These are phyloP conservation scores for Schizopygopsis pylzovi DNA, from an alignment of 2,797 vertebrate species.

Conservation along the genomic window DNA sequence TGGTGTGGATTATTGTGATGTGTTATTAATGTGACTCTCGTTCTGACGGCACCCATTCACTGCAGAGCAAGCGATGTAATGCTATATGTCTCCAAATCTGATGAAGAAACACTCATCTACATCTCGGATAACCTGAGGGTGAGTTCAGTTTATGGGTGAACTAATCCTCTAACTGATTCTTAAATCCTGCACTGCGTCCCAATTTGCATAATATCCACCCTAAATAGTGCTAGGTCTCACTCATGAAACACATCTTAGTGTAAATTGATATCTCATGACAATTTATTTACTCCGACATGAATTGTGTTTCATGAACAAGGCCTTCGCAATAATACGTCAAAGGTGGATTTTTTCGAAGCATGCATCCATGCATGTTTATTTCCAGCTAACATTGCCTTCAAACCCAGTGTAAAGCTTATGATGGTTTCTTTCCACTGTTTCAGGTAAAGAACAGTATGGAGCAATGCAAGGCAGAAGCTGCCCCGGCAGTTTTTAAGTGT, in stretches of 20 bases:
- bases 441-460: constrained; percentile 9
- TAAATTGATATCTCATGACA: background rate
- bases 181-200: background rate
- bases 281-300: too few relatives aligned
- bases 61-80: background rate
- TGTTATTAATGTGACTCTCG: background rate
- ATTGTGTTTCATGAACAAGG: background rate
- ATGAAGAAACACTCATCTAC: background rate
- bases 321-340: background rate
- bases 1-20: background rate
- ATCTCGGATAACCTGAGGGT: background rate
- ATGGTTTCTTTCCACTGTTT: background rate
- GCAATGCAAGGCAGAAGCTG: background rate
- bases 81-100: background rate
- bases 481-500: background rate
- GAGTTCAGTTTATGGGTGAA: background rate
- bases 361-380: constrained; percentile 12
- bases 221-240: background rate
- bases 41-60: background rate
- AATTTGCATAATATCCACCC: background rate
- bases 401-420: background rate
- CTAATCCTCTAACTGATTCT: background rate
- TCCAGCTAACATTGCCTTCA: background rate
- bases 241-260: constrained; percentile 9
- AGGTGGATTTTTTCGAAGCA: background rate